Conservation (phyloP, 2,113 vertebrate species). For the Lepisosteus osseus region DNA sequence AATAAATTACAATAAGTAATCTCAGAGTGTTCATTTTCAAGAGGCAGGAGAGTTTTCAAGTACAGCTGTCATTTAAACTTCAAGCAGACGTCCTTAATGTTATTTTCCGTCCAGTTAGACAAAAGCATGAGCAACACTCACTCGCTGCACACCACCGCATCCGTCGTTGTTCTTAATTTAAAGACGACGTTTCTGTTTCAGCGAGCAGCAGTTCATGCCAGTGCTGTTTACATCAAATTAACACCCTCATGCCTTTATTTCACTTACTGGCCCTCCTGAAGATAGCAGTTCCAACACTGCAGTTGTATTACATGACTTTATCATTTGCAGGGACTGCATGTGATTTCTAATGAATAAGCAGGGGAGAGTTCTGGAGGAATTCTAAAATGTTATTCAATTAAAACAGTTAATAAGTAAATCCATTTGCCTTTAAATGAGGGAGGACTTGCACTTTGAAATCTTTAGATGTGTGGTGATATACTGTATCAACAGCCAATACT, state of each 20-base stretch:
- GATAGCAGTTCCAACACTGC: neutral
- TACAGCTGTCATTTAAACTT: neutral
- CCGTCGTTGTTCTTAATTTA: neutral
- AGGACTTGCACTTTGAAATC: no score
- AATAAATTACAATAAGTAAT: no score
- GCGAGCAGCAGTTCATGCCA: constrained; percentile 8
- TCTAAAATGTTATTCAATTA: no score
- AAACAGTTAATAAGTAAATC: no score
- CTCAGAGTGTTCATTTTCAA: no score
- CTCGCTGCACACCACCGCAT: neutral
- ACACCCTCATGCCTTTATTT: constrained; percentile 1
- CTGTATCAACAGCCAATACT: no score
- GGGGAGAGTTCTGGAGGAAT: no score
- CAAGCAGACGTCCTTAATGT: neutral
- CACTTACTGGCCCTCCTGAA: neutral
- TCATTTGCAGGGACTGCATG: neutral
- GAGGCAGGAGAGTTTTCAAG: neutral
- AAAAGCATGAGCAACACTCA: neutral
- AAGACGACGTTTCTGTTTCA: neutral
- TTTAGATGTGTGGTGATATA: no score
- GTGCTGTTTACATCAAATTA: constrained; percentile 7
- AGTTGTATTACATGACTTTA: neutral
- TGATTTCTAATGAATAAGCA: no score
- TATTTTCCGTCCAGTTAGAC: constrained; percentile 5
- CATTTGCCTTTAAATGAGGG: no score